Evolutionary conservation across 2,888 invertebrate genomes (phyloP).

Genomic region (Callimorpha dominula): DNA sequence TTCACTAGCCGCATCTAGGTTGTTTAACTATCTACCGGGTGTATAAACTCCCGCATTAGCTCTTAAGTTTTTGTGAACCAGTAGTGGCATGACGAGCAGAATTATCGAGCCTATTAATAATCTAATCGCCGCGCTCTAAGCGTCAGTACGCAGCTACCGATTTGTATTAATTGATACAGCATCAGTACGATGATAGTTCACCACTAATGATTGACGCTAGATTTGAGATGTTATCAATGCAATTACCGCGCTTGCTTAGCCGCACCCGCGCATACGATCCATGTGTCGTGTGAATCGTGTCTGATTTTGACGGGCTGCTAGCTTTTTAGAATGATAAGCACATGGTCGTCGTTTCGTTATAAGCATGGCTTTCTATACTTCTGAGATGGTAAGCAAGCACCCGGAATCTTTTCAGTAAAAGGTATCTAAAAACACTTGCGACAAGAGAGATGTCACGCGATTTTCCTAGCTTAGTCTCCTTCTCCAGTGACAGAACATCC

Average conservation of each 20-base stretch:
- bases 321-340: background rate
- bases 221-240: slow-evolving; percentile 83
- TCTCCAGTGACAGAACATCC: too few species aligned
- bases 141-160: slow-evolving; percentile 79
- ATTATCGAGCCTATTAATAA: slow-evolving; percentile 80
- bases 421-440: background rate
- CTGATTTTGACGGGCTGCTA: slow-evolving; percentile 5
- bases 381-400: background rate
- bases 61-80: slow-evolving; percentile 55
- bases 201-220: slow-evolving; percentile 81
- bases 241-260: slow-evolving; percentile 69
- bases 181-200: slow-evolving; percentile 77
- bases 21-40: slow-evolving; percentile 2
- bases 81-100: slow-evolving; percentile 70
- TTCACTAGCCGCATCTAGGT: background rate
- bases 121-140: slow-evolving; percentile 72
- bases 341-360: background rate
- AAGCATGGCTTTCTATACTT: too few species aligned
- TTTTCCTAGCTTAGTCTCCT: too few species aligned
- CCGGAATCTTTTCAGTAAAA: background rate
- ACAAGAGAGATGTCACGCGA: too few species aligned
- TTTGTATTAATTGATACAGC: slow-evolving; percentile 83
- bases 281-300: slow-evolving; percentile 9
- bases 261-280: slow-evolving; percentile 11
- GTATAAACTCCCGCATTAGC: slow-evolving; percentile 37